phyloP scores from a whole-genome alignment of 2,888 invertebrate species.

The Marasmarcha lunaedactyla region DNA sequence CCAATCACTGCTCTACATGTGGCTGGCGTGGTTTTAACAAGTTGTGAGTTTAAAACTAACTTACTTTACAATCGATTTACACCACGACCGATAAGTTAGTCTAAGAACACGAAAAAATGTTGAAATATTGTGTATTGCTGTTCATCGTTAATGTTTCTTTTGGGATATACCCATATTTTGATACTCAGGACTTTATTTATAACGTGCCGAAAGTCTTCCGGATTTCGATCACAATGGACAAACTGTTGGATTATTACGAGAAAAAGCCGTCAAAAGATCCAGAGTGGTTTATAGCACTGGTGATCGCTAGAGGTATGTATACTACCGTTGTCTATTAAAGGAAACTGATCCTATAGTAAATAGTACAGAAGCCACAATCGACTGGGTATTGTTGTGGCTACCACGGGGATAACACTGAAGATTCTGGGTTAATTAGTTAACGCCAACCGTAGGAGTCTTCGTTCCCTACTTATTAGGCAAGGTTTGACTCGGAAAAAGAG shows the following conservation, averaged over 20 bases:
- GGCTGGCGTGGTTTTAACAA: conserved; percentile 14
- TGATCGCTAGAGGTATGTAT: conserved; percentile 48
- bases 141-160: conserved; percentile 22
- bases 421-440: too few species aligned
- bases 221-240: conserved; percentile 52
- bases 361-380: too few species aligned
- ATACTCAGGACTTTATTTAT: conserved; percentile 61
- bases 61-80: too few species aligned
- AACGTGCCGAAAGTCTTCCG: conserved; percentile 61
- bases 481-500: too few species aligned
- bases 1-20: conserved; percentile 17
- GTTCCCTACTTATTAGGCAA: too few species aligned
- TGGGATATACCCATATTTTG: conserved; percentile 59
- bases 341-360: neutral
- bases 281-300: conserved; percentile 52
- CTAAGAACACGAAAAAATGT: too few species aligned
- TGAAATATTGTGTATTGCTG: conserved; percentile 22
- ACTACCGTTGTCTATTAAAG: too few species aligned
- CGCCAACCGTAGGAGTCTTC: too few species aligned
- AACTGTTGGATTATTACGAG: conserved; percentile 50
- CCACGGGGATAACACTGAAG: too few species aligned
- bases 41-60: too few species aligned
- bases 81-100: too few species aligned
- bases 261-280: conserved; percentile 60
- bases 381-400: too few species aligned